Conservation (phyloP, 2,113 vertebrate species). For the Eidolon helvum region DNA sequence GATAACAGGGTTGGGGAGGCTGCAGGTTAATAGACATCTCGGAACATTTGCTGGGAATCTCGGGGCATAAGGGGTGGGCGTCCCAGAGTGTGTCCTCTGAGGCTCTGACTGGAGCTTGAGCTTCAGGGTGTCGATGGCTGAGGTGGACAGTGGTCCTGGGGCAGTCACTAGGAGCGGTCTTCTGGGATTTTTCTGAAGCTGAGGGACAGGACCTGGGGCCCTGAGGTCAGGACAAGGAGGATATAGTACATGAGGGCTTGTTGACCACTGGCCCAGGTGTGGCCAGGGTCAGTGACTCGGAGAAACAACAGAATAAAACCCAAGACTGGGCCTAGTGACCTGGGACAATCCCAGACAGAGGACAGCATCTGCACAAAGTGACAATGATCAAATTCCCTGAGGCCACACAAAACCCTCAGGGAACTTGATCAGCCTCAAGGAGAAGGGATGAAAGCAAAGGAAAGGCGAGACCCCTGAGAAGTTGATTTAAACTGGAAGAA, state of each 20-base stretch:
- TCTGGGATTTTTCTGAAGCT: neutral
- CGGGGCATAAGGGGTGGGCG: neutral
- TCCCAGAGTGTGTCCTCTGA: neutral
- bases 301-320: neutral
- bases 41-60: neutral
- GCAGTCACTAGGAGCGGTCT: neutral
- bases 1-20: neutral
- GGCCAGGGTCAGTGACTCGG: neutral
- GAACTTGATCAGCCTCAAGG: neutral
- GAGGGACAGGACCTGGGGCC: neutral
- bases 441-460: neutral
- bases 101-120: neutral
- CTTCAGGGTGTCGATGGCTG: neutral
- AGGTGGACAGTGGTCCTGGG: neutral
- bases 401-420: neutral
- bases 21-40: neutral
- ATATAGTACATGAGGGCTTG: rapidly evolving
- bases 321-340: neutral
- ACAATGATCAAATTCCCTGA: neutral
- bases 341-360: neutral
- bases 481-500: neutral
- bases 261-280: neutral
- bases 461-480: neutral
- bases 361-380: neutral
- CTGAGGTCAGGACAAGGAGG: neutral